Base-by-base conservation (phyloP, 2,797 vertebrate genomes). In the Kryptolebias ocellatus region DNA sequence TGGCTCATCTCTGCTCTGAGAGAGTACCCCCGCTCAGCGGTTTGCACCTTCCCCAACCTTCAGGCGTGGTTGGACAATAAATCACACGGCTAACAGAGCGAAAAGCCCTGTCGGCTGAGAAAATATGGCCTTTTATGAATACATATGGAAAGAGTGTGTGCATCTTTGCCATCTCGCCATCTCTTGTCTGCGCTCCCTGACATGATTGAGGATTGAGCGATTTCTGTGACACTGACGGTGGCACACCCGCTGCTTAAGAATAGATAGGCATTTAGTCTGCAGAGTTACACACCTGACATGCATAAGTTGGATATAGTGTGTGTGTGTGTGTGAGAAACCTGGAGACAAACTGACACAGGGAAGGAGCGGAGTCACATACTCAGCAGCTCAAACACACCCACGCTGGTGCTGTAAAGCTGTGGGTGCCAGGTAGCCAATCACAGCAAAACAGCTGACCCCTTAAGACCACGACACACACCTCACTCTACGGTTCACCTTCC, bases 81-180 rank as follows among this genome's bases (percentile, higher is more conserved):
- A 89, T 89, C 82, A 89, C 61, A 50, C 29, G 51, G 55, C 83
- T 80, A 84, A 83, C 86, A 57, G 75, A 83, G 79, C 70, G 74
- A 75, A 74, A 54, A 79, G 62, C 62, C 81, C 81, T 49, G 72
- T 73, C 70, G 70, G 73, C 81, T 73, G 74, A 28, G 53, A 69
- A 76, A 83, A 86, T 75, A 80, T 69, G 62, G 70, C 60, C 74
- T 75, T 89, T 87, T 83, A 89, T 88, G 81, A 88, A 89, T 87
- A 87, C 80, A 89, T 81, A 86, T 81, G 80, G 79, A 76, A 63
- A 59, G 62, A 62, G 55, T 6, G 20, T 61, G 76, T 61, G 74
- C 67, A 34, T 81, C 70, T 86, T 74, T 78, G 79, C 76, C 72
- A 75, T 45, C 64, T 76, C 46, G 24, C 51, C 60, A 57, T 70